These are phyloP conservation scores for Heteropelma amictum DNA, from an alignment of 2,888 invertebrate genomes.

Conservation along the genomic window DNA sequence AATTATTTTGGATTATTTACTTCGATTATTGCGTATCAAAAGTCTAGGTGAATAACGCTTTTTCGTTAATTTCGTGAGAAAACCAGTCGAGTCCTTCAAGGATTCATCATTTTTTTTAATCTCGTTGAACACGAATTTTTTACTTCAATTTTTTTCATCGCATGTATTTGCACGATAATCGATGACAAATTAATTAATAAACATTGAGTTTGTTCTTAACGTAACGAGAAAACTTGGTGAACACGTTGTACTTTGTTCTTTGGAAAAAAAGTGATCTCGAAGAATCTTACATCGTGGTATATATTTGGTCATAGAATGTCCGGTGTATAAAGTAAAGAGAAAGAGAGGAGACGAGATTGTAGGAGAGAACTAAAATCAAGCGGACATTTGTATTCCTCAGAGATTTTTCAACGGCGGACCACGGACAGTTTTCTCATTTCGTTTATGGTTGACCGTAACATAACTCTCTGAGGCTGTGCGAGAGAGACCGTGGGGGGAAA, in stretches of 20 bases:
- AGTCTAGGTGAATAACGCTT: too few species aligned
- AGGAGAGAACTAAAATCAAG: slow-evolving; percentile 65
- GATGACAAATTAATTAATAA: neutral
- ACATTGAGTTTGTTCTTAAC: neutral
- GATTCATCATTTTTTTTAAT: too few species aligned
- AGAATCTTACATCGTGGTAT: slow-evolving; percentile 17
- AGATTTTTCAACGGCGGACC: slow-evolving; percentile 73
- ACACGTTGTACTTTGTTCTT: neutral
- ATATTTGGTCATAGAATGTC: slow-evolving; percentile 3
- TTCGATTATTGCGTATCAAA: too few species aligned
- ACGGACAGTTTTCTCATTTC: slow-evolving; percentile 76
- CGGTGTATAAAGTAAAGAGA: slow-evolving; percentile 45
- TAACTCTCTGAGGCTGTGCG: slow-evolving; percentile 66
- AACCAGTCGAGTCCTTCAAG: too few species aligned
- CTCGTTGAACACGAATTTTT: too few species aligned
- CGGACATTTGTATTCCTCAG: slow-evolving; percentile 75
- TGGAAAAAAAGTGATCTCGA: neutral
- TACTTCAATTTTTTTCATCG: too few species aligned
- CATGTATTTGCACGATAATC: too few species aligned
- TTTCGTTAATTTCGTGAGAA: too few species aligned
- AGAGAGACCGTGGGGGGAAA: neutral
- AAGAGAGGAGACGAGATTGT: slow-evolving; percentile 28
- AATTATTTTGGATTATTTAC: too few species aligned
- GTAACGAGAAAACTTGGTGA: neutral
- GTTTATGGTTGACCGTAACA: slow-evolving; percentile 75